Conservation (phyloP, 2,888 invertebrate species). For the Eupithecia insigniata region DNA sequence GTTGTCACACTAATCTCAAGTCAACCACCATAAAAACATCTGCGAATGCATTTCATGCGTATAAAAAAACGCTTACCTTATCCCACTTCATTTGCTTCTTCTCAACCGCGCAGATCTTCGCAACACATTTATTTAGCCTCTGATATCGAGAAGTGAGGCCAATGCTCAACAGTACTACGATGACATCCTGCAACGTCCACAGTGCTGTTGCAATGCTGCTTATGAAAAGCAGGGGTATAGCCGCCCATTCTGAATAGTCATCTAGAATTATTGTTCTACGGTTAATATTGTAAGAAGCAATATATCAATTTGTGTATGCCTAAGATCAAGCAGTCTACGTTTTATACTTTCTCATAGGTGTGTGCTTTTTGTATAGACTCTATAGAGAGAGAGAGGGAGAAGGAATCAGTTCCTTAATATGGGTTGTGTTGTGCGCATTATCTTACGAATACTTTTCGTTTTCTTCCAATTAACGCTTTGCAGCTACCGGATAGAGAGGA, state of each 20-base stretch:
- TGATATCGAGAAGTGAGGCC: constrained; percentile 86
- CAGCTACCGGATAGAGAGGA: no score
- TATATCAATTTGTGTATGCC: neutral
- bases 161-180: constrained; percentile 87
- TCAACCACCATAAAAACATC: no score
- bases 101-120: constrained; percentile 48
- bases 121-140: constrained; percentile 79
- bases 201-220: constrained; percentile 83
- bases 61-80: constrained; percentile 39
- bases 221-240: constrained; percentile 72
- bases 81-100: constrained; percentile 42
- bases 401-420: no score
- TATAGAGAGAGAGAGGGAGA: no score
- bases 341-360: no score
- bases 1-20: no score
- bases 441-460: no score
- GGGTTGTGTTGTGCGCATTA: no score
- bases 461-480: no score
- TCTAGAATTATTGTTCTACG: constrained; percentile 50
- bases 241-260: constrained; percentile 61
- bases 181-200: constrained; percentile 88
- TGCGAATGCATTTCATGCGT: no score
- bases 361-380: no score
- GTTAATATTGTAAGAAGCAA: neutral
- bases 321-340: no score